Conservation (phyloP, 2,113 vertebrate species). For the Urocolius indicus region DNA sequence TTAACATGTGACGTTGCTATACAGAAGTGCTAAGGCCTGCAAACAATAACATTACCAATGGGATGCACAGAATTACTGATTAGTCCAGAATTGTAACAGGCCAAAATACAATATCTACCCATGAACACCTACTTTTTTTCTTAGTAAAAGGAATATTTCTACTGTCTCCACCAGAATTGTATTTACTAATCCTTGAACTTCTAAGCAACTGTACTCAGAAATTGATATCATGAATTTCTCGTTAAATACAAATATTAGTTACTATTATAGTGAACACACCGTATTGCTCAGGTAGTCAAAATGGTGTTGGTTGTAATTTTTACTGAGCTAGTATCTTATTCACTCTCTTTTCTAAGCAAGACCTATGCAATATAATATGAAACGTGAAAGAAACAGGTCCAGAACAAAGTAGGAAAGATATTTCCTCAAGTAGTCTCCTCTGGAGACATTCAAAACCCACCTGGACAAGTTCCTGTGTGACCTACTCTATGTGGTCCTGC, state of each 20-base stretch:
- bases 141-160: neutral
- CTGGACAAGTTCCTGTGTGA: no score
- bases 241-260: neutral
- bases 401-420: neutral
- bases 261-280: neutral
- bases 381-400: neutral
- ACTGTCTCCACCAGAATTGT: neutral
- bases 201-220: neutral
- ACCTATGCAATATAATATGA: neutral
- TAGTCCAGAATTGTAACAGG: neutral
- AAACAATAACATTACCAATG: neutral
- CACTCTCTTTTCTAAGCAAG: neutral
- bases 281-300: neutral
- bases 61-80: neutral
- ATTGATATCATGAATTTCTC: neutral
- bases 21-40: neutral
- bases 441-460: no score
- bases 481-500: no score
- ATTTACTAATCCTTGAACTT: neutral
- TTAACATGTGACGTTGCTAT: neutral
- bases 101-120: neutral
- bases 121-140: neutral
- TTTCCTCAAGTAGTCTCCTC: neutral
- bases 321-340: neutral
- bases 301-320: neutral